Evolutionary conservation across 2,888 invertebrate genomes (phyloP).

Genomic region (Magallana nippona): DNA sequence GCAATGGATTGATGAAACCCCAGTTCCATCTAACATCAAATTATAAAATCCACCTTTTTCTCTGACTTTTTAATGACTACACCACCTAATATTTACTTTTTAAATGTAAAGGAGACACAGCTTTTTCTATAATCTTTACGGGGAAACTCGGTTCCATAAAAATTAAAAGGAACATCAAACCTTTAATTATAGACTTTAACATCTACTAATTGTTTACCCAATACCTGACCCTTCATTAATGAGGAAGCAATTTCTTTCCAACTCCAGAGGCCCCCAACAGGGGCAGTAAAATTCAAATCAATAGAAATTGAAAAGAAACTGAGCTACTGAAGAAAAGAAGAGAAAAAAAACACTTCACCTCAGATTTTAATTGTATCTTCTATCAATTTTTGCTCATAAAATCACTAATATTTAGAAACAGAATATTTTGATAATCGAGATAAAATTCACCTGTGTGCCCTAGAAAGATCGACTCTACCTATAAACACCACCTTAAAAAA

Average conservation of each 20-base stretch:
- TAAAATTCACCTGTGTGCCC: slow-evolving; percentile 17
- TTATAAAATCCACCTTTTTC: neutral
- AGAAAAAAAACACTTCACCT: neutral
- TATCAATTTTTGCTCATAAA: neutral
- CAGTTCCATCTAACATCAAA: neutral
- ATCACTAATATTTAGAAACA: neutral
- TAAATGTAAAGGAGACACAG: slow-evolving; percentile 12
- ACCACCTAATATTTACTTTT: slow-evolving; percentile 39
- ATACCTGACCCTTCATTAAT: slow-evolving; percentile 33
- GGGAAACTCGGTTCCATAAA: slow-evolving; percentile 16
- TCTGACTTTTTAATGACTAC: slow-evolving; percentile 35
- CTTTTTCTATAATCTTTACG: slow-evolving; percentile 17
- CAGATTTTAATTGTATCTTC: neutral
- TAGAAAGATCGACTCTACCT: neutral
- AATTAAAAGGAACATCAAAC: slow-evolving; percentile 17
- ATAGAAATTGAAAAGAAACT: neutral
- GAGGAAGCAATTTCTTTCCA: slow-evolving; percentile 10
- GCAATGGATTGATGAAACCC: neutral
- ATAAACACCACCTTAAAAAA: slow-evolving; percentile 20
- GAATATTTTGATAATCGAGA: neutral
- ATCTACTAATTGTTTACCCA: slow-evolving; percentile 31
- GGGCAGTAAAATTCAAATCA: neutral
- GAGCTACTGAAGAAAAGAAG: neutral
- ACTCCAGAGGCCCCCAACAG: neutral
- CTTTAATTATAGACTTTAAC: slow-evolving; percentile 24